Conservation (phyloP, 2,113 vertebrate species). For the Spea multiplicata region DNA sequence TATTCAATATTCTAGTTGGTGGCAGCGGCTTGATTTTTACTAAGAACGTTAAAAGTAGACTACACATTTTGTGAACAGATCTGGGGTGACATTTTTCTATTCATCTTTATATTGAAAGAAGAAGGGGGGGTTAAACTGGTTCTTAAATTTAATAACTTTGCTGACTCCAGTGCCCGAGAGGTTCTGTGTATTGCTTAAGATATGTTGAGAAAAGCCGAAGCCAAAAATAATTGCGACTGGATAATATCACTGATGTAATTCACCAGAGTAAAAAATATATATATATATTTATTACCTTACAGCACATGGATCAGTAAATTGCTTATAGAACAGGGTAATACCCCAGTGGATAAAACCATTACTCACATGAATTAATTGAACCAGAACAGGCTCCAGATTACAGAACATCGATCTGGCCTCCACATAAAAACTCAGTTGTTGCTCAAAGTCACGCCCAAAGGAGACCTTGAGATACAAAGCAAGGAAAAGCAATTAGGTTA, state of each 20-base stretch:
- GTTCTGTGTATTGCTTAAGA: too few species aligned
- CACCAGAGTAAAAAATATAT: background rate
- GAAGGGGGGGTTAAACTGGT: too few species aligned
- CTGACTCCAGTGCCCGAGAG: too few species aligned
- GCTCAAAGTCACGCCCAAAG: slow-evolving; percentile 96
- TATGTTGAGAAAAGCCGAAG: background rate
- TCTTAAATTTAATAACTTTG: too few species aligned
- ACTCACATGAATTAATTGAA: slow-evolving; percentile 94
- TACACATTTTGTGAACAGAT: too few species aligned
- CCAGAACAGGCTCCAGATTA: slow-evolving; percentile 90
- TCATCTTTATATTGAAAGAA: too few species aligned
- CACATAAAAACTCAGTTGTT: slow-evolving; percentile 96
- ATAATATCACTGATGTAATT: background rate
- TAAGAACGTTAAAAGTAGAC: too few species aligned
- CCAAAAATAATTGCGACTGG: background rate
- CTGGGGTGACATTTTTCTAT: too few species aligned
- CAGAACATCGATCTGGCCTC: slow-evolving; percentile 93
- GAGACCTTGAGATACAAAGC: slow-evolving; percentile 74
- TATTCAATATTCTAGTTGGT: too few species aligned
- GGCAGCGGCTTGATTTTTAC: too few species aligned
- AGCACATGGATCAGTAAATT: background rate
- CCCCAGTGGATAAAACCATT: background rate
- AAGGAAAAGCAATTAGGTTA: background rate
- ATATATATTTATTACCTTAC: background rate
- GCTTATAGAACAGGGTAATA: background rate